Conservation (phyloP, 1,140 invertebrate genomes). For the Caenorhabditis inopinata region DNA sequence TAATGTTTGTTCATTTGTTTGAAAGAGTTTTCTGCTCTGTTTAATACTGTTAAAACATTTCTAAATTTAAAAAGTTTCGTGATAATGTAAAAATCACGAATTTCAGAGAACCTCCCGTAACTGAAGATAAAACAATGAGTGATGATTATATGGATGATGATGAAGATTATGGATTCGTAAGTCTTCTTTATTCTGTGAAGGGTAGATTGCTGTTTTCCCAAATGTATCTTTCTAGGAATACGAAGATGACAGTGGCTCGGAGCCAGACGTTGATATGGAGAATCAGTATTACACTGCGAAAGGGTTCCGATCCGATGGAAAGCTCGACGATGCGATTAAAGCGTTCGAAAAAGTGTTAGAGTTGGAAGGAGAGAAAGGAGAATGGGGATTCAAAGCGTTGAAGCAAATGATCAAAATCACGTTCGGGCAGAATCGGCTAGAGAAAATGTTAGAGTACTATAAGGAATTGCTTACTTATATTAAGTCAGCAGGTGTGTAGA, state of each 20-base stretch:
- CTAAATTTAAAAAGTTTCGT: background rate
- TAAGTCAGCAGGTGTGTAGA: constrained; percentile 90
- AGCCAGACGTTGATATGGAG: constrained; percentile 97
- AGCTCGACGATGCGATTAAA: constrained; percentile 80
- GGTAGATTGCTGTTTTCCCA: background rate
- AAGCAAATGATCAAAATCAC: constrained; percentile 99
- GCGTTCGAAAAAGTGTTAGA: constrained; percentile 83
- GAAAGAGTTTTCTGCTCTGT: too few species aligned
- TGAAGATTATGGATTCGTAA: constrained; percentile 53
- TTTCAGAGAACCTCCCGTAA: too few species aligned
- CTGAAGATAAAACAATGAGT: constrained; percentile 24
- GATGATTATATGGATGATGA: constrained; percentile 51
- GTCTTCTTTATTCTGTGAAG: constrained; percentile 30
- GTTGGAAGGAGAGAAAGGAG: constrained; percentile 97
- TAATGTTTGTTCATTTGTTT: too few species aligned
- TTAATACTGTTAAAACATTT: too few species aligned
- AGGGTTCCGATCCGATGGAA: constrained; percentile 86
- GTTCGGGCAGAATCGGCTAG: constrained; percentile 89
- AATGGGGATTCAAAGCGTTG: constrained; percentile 99
- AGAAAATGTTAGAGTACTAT: constrained; percentile 95
- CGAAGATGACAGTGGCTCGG: constrained; percentile 72
- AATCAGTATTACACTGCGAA: constrained; percentile 99
- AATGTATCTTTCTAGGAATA: constrained; percentile 66
- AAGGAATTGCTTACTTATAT: constrained; percentile 95
- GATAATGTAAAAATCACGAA: too few species aligned